Percentiles rank a stretch among this genome's conserved stretches.
These are phyloP conservation scores for Agonopterix subpropinquella DNA, from an alignment of 2,888 invertebrate species.

Conservation along the genomic window DNA sequence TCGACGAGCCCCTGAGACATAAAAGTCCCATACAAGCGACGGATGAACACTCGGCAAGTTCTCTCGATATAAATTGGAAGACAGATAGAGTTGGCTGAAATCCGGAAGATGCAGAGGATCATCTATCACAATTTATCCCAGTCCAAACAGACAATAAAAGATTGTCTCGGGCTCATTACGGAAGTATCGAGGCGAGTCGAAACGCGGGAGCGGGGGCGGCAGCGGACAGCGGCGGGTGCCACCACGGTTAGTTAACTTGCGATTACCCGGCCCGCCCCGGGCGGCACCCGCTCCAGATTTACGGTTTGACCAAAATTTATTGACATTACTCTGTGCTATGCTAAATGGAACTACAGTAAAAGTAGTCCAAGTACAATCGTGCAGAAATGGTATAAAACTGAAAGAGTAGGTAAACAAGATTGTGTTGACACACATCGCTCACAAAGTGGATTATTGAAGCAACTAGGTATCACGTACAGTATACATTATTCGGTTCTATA, in stretches of 20 bases:
- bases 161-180: slow-evolving; percentile 57
- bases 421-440: background rate
- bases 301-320: slow-evolving; percentile 24
- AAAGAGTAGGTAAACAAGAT: too few relatives aligned
- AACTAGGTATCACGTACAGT: background rate
- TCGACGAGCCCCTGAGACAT: slow-evolving; percentile 28
- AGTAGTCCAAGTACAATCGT: too few relatives aligned
- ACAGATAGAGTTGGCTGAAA: slow-evolving; percentile 45
- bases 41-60: slow-evolving; percentile 28
- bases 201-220: slow-evolving; percentile 16
- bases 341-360: too few relatives aligned
- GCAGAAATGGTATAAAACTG: too few relatives aligned
- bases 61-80: slow-evolving; percentile 45
- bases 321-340: slow-evolving; percentile 8
- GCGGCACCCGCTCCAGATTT: slow-evolving; percentile 21
- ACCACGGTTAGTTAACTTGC: slow-evolving; percentile 47
- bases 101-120: slow-evolving; percentile 48
- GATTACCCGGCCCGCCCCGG: slow-evolving; percentile 25
- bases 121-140: slow-evolving; percentile 68
- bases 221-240: slow-evolving; percentile 17
- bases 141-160: slow-evolving; percentile 62
- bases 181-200: slow-evolving; percentile 10
- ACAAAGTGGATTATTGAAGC: background rate
- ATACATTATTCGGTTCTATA: slow-evolving; percentile 8
- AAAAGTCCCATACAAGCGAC: slow-evolving; percentile 32